phyloP scores from a whole-genome alignment of 1,140 invertebrate genomes.

The Solenopsis invicta region DNA sequence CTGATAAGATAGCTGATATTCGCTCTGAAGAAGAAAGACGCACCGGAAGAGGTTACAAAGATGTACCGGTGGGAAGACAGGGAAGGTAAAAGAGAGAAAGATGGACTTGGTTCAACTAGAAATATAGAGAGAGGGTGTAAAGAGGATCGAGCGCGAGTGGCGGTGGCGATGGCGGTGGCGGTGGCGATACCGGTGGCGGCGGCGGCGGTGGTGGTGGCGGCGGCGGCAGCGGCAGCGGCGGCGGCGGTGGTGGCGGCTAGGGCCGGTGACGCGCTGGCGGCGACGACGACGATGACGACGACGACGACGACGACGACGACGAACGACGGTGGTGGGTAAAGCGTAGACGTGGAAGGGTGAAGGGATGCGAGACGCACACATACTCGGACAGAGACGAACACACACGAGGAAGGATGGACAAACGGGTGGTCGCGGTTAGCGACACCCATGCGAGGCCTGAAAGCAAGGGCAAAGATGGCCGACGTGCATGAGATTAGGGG shows the following conservation, averaged over 20 bases:
- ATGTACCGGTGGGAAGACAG: constrained; percentile 33
- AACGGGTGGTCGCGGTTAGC: constrained; percentile 82
- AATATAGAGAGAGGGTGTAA: constrained; percentile 62
- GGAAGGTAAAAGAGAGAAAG: constrained; percentile 47
- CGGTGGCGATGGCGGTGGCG: constrained; percentile 15
- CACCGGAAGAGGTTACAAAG: constrained; percentile 61
- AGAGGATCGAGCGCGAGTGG: constrained; percentile 57
- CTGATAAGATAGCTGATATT: constrained; percentile 43
- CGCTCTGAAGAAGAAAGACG: constrained; percentile 56
- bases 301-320: too few relatives aligned
- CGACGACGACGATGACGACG: too few relatives aligned
- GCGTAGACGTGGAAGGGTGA: constrained; percentile 55
- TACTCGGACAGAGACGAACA: constrained; percentile 54
- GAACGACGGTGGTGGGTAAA: constrained; percentile 24
- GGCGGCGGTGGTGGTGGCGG: constrained; percentile 18
- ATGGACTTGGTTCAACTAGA: constrained; percentile 52
- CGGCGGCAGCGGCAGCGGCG: background rate
- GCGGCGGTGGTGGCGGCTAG: constrained; percentile 7
- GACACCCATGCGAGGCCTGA: constrained; percentile 73
- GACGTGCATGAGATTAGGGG: constrained; percentile 68
- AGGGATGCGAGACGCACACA: constrained; percentile 45
- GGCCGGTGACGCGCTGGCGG: too few relatives aligned
- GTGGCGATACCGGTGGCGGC: background rate
- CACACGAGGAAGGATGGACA: constrained; percentile 75
- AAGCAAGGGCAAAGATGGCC: constrained; percentile 82